Conservation (phyloP, 2,888 invertebrate genomes). For the Ophion ellenae region DNA sequence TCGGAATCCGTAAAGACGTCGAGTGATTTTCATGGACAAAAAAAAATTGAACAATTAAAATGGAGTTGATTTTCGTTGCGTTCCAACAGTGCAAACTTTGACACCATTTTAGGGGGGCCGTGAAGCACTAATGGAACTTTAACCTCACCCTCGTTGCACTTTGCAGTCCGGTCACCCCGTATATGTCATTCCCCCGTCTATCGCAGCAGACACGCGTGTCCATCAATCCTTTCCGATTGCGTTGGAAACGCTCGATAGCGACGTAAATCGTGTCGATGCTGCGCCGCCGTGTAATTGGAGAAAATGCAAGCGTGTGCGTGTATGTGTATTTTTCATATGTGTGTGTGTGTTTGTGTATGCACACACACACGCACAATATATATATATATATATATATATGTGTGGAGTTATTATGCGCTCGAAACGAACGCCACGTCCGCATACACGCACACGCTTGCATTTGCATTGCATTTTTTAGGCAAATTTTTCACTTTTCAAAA, state of each 20-base stretch:
- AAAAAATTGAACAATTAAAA: too few species aligned
- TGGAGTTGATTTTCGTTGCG: neutral
- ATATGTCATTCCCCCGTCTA: conserved; percentile 8
- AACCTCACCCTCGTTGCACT: neutral
- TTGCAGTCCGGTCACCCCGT: neutral
- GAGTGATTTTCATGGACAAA: neutral
- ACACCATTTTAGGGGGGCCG: neutral
- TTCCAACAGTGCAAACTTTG: neutral
- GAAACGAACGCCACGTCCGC: conserved; percentile 32
- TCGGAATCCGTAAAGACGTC: too few species aligned
- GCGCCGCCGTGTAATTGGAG: conserved; percentile 55
- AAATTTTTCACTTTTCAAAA: too few species aligned
- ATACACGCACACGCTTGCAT: too few species aligned
- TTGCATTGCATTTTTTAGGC: too few species aligned
- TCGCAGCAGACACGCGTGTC: conserved; percentile 22
- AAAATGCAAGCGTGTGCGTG: conserved; percentile 50
- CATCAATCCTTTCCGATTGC: conserved; percentile 58
- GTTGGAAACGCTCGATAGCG: conserved; percentile 46
- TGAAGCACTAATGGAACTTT: neutral
- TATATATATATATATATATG: too few species aligned
- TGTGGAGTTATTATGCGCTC: neutral
- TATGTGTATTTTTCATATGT: neutral
- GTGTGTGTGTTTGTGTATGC: too few species aligned
- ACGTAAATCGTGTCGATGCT: conserved; percentile 56
- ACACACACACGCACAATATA: too few species aligned